Conservation (phyloP, 2,888 invertebrate species). For the Disparrhopalites patrizii region DNA sequence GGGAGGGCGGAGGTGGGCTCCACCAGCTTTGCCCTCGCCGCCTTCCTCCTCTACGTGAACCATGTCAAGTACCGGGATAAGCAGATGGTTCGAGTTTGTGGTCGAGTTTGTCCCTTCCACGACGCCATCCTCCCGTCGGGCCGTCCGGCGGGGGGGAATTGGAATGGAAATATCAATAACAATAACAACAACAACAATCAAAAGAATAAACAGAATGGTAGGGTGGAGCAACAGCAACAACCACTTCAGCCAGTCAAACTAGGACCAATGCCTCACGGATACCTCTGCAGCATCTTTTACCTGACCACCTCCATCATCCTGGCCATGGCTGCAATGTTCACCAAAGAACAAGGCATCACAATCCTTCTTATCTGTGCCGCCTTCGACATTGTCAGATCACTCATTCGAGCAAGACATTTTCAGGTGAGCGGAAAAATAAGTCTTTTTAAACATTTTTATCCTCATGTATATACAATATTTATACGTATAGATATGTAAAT, state of each 20-base stretch:
- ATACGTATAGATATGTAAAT: background rate
- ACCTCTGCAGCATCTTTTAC: constrained; percentile 55
- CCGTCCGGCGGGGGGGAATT: background rate
- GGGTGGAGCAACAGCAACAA: constrained; percentile 4
- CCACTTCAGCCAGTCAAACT: background rate
- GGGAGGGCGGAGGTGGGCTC: constrained; percentile 92
- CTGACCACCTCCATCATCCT: constrained; percentile 58
- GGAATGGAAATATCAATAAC: background rate
- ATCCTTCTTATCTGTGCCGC: constrained; percentile 83
- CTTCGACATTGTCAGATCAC: constrained; percentile 67
- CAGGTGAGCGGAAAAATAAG: constrained; percentile 32
- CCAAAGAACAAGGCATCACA: constrained; percentile 93
- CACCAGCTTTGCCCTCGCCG: constrained; percentile 81
- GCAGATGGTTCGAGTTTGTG: background rate
- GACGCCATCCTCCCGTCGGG: background rate
- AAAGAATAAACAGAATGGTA: background rate
- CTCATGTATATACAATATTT: background rate
- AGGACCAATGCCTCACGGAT: constrained; percentile 1
- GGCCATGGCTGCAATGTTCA: constrained; percentile 70
- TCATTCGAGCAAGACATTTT: constrained; percentile 41
- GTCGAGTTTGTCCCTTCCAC: background rate
- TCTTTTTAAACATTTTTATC: background rate
- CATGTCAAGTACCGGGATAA: constrained; percentile 59
- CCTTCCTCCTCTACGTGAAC: constrained; percentile 78
- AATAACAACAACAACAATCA: background rate